Conservation (phyloP, 1,140 invertebrate species). For the Calliphora vicina region DNA sequence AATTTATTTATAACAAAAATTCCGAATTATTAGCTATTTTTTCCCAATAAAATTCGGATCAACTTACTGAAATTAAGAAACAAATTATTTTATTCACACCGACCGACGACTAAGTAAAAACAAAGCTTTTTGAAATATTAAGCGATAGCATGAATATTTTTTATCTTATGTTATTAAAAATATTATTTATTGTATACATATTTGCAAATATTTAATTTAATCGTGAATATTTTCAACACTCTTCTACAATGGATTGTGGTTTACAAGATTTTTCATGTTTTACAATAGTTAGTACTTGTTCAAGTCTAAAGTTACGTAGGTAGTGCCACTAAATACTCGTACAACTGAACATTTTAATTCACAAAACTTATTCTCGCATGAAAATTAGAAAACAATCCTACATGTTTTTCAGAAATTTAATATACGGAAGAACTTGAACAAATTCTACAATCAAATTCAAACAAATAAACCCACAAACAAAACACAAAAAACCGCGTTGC, state of each 20-base stretch:
- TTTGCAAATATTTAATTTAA: too few relatives aligned
- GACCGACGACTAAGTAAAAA: too few relatives aligned
- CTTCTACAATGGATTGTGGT: not conserved
- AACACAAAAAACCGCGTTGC: not conserved
- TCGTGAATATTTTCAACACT: too few relatives aligned
- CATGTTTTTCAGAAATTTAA: not conserved
- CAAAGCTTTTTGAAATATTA: too few relatives aligned
- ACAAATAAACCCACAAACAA: not conserved
- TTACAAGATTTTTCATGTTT: not conserved
- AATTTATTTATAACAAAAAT: too few relatives aligned
- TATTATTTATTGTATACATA: too few relatives aligned
- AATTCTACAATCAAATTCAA: not conserved
- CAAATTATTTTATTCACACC: too few relatives aligned
- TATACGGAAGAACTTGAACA: not conserved
- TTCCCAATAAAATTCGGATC: too few relatives aligned
- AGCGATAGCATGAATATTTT: too few relatives aligned
- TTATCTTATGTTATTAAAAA: too few relatives aligned
- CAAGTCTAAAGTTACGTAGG: not conserved
- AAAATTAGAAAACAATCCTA: not conserved
- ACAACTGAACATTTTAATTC: not conserved
- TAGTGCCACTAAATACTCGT: not conserved
- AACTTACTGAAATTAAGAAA: too few relatives aligned
- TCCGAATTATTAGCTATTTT: too few relatives aligned
- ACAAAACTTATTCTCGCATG: not conserved
- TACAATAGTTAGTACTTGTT: not conserved